These are phyloP conservation scores for Drusus annulatus DNA, from an alignment of 1,140 invertebrate species.

Conservation along the genomic window DNA sequence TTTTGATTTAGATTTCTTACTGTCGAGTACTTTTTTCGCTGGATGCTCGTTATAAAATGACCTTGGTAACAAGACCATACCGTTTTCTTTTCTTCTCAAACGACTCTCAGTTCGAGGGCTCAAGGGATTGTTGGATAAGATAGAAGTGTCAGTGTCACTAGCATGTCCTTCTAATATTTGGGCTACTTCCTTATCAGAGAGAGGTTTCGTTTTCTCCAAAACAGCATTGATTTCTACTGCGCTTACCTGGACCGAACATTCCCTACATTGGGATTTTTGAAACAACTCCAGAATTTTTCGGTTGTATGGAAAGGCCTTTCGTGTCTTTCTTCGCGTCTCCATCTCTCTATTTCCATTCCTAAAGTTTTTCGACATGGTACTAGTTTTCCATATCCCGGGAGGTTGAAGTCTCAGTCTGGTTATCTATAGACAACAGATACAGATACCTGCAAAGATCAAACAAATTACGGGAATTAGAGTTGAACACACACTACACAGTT, in stretches of 20 bases:
- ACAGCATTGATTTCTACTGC: not conserved
- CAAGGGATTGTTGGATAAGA: not conserved
- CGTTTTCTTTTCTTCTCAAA: slow-evolving; percentile 68
- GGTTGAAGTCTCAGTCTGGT: no score
- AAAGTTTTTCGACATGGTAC: not conserved
- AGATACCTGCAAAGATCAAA: no score
- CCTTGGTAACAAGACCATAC: slow-evolving; percentile 66
- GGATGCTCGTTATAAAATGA: slow-evolving; percentile 64
- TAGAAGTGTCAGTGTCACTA: slow-evolving; percentile 3
- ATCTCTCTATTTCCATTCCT: slow-evolving; percentile 55
- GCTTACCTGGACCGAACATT: slow-evolving; percentile 66
- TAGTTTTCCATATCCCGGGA: no score
- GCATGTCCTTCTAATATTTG: slow-evolving; percentile 21
- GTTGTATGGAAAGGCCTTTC: slow-evolving; percentile 62
- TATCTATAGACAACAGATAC: no score
- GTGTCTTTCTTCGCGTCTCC: slow-evolving; percentile 61
- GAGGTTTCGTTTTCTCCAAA: slow-evolving; percentile 62
- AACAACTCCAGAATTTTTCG: slow-evolving; percentile 59
- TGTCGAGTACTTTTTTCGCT: slow-evolving; percentile 55
- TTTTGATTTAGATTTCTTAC: slow-evolving; percentile 10
- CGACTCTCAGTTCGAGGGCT: slow-evolving; percentile 58
- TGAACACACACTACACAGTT: no score
- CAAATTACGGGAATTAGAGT: no score
- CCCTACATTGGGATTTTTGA: slow-evolving; percentile 67
- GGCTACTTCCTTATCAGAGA: slow-evolving; percentile 62